Conservation (phyloP, 2,113 vertebrate species). For the Platichthys flesus region DNA sequence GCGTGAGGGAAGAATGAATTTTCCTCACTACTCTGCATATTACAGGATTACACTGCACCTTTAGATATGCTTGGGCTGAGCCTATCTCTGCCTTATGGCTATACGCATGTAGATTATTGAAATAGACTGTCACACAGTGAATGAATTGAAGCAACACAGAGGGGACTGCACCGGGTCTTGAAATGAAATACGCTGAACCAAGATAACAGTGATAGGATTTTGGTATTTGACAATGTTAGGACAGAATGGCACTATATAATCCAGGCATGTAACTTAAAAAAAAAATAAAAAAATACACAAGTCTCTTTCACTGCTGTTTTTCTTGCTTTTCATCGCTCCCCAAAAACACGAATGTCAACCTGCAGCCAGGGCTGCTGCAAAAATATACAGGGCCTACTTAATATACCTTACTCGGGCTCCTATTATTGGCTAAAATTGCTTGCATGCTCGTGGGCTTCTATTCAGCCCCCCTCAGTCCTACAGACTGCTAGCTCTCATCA, state of each 20-base stretch:
- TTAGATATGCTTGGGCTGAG: conserved; percentile 73
- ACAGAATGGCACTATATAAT: conserved; percentile 44
- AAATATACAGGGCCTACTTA: not conserved
- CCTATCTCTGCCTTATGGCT: conserved; percentile 70
- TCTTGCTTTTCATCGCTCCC: not conserved
- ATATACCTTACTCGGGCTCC: not conserved
- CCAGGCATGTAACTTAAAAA: not conserved
- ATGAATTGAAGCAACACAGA: conserved; percentile 50
- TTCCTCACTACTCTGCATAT: conserved; percentile 82
- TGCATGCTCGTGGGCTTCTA: not conserved
- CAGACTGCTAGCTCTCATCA: not conserved
- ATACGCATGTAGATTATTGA: conserved; percentile 66
- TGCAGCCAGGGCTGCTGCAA: not conserved
- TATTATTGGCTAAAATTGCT: not conserved
- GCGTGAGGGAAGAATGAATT: conserved; percentile 76
- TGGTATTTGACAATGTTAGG: conserved; percentile 41
- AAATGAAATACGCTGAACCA: conserved; percentile 38
- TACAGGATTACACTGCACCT: conserved; percentile 83
- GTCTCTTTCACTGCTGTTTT: not conserved
- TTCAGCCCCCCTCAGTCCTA: not conserved
- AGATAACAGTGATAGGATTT: conserved; percentile 58
- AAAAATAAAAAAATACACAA: not conserved
- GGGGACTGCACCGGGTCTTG: conserved; percentile 33
- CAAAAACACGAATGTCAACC: not conserved
- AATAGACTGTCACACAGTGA: conserved; percentile 60